A percentile compares a stretch with the other conserved stretches of the same genome.
Evolutionary conservation across 2,113 vertebrate genomes (phyloP).

Genomic region (Odocoileus hemionus): DNA sequence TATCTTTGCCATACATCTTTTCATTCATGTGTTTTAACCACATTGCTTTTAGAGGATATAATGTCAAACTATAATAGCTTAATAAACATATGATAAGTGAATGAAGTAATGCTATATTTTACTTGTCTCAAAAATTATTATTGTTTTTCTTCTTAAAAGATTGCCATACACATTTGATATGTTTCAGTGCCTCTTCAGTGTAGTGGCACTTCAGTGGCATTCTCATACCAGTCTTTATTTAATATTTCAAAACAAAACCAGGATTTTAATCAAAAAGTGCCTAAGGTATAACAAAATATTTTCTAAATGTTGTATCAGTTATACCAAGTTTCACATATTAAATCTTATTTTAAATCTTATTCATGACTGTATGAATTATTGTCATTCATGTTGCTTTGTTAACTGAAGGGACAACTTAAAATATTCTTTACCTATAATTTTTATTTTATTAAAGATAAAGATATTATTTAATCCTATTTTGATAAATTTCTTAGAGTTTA

Average conservation of each 20-base stretch:
- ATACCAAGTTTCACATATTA: not conserved
- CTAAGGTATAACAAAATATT: not conserved
- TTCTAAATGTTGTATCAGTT: not conserved
- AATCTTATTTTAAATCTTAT: not conserved
- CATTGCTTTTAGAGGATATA: not conserved
- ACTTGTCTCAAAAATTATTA: not conserved
- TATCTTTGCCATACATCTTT: not conserved
- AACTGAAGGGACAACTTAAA: not conserved
- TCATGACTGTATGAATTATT: not conserved
- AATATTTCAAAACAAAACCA: not conserved
- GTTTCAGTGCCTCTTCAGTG: not conserved
- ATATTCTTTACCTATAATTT: not conserved
- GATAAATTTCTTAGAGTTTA: not conserved
- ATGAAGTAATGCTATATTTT: not conserved
- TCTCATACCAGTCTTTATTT: not conserved
- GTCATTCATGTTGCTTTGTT: not conserved
- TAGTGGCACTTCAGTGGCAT: too few species aligned
- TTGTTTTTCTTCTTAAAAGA: not conserved
- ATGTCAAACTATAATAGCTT: not conserved
- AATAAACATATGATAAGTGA: not conserved
- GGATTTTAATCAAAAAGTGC: not conserved
- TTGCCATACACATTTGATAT: not conserved
- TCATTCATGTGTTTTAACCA: not conserved
- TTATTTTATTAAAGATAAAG: not conserved
- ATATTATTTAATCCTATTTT: not conserved